phyloP scores from a whole-genome alignment of 2,797 vertebrate genomes.

The Scyliorhinus canicula region DNA sequence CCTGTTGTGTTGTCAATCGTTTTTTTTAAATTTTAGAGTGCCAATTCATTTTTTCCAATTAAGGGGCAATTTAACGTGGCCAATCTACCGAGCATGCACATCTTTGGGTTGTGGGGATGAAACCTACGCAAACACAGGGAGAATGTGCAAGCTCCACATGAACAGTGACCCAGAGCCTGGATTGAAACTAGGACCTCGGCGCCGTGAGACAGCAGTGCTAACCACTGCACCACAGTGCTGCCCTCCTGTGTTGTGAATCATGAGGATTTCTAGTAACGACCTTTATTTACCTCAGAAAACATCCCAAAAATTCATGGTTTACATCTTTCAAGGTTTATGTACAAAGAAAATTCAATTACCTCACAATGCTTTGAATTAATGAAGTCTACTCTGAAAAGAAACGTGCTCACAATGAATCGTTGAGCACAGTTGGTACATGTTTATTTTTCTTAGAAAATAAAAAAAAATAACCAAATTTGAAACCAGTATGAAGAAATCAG shows the following conservation, averaged over 20 bases:
- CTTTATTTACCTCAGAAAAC: background rate
- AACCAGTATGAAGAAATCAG: background rate
- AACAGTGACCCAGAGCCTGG: no score
- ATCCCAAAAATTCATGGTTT: background rate
- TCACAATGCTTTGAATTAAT: background rate
- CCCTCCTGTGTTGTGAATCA: background rate
- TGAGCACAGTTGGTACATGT: background rate
- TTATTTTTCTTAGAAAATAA: background rate
- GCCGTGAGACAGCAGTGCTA: no score
- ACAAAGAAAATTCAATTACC: background rate
- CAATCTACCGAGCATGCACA: no score
- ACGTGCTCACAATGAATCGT: background rate
- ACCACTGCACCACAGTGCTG: no score
- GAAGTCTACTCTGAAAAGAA: background rate
- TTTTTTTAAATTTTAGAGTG: no score
- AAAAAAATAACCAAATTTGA: background rate
- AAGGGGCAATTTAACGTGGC: no score
- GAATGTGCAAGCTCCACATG: no score
- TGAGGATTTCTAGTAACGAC: background rate
- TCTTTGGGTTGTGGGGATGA: no score
- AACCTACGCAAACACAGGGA: no score
- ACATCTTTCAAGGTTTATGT: background rate
- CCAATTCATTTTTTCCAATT: no score
- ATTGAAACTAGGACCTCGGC: no score
- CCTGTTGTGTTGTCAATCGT: background rate